These are phyloP conservation scores for Hozukius guyotensis DNA, from an alignment of 2,797 vertebrate species.

Conservation along the genomic window DNA sequence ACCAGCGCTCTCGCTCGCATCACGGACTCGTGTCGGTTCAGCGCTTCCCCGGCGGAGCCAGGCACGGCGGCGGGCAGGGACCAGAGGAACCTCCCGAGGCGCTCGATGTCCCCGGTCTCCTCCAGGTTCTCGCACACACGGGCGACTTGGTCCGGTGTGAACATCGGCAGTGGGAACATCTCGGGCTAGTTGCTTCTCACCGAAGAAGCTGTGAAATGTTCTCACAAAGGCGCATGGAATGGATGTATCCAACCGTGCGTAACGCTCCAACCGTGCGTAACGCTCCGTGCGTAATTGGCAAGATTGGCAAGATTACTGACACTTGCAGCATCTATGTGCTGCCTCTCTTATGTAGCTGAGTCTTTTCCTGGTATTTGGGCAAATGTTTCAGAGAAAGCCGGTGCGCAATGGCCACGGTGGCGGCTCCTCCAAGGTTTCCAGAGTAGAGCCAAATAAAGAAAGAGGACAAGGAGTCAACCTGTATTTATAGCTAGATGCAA, in stretches of 20 bases:
- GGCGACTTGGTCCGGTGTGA: conserved; percentile 86
- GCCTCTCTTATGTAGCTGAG: conserved; percentile 20
- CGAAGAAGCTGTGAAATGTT: background rate
- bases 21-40: conserved; percentile 85
- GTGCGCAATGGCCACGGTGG: background rate
- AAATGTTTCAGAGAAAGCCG: conserved; percentile 32
- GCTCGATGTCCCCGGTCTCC: conserved; percentile 87
- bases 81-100: conserved; percentile 86
- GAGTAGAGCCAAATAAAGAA: conserved; percentile 68
- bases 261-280: conserved; percentile 54
- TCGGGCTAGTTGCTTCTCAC: conserved; percentile 7
- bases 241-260: conserved; percentile 49
- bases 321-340: conserved; percentile 18
- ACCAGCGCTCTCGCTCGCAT: conserved; percentile 86
- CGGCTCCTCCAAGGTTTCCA: conserved; percentile 13
- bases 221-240: conserved; percentile 2
- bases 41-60: conserved; percentile 79
- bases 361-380: conserved; percentile 32
- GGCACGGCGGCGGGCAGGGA: conserved; percentile 84
- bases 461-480: conserved; percentile 70
- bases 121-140: conserved; percentile 87
- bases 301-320: background rate
- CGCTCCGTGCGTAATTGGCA: conserved; percentile 23
- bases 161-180: conserved; percentile 87
- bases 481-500: conserved; percentile 85